These are phyloP conservation scores for Merops nubicus DNA, from an alignment of 2,113 vertebrate genomes.

Conservation along the genomic window DNA sequence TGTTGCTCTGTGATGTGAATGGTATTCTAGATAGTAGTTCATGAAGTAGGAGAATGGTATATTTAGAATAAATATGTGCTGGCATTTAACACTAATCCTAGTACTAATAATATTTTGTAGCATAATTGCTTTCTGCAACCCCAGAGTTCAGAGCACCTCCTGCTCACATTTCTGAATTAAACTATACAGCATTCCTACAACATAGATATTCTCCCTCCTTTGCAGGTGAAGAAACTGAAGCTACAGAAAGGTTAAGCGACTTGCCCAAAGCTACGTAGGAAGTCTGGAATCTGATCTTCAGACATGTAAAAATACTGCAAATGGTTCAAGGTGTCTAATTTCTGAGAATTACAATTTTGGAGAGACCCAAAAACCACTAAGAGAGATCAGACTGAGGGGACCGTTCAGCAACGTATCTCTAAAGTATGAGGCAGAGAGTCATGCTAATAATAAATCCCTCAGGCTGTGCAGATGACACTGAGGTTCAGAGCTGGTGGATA, in stretches of 20 bases:
- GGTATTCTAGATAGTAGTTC: not conserved
- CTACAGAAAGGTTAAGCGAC: not conserved
- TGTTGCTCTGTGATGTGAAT: not conserved
- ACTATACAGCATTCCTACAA: not conserved
- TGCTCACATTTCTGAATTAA: not conserved
- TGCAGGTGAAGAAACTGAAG: not conserved
- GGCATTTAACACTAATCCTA: not conserved
- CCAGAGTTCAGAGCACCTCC: not conserved
- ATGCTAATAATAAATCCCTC: not conserved
- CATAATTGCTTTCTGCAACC: not conserved
- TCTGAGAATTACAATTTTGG: not conserved
- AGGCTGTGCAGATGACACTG: not conserved
- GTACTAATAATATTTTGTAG: not conserved
- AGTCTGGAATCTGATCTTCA: not conserved
- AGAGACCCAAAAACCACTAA: not conserved
- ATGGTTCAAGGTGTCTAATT: not conserved
- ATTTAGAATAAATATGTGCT: not conserved
- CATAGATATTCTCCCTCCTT: not conserved
- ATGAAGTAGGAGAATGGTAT: not conserved
- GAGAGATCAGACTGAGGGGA: not conserved
- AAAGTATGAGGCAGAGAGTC: not conserved
- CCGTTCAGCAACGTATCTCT: not conserved
- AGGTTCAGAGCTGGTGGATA: not conserved
- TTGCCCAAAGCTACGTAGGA: not conserved
- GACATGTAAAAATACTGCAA: not conserved